Percentiles rank a stretch among this genome's conserved stretches.
phyloP scores from a whole-genome alignment of 2,888 invertebrate species.

The Parapristionchus giblindavisi region DNA sequence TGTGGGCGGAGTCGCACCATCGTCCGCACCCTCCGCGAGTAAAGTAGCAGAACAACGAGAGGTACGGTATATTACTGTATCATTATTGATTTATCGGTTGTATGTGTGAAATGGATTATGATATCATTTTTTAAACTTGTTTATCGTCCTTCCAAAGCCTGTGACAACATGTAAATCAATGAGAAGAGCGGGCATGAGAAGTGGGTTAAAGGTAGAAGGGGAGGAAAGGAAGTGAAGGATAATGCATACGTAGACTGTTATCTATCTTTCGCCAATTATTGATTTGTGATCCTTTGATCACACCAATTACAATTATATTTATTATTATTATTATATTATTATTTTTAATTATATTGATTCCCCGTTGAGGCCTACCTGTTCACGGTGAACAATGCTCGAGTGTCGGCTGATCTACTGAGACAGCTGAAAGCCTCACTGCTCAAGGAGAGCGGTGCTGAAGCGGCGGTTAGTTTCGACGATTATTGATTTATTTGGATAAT shows the following conservation, averaged over 20 bases:
- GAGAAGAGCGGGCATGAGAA: too few species aligned
- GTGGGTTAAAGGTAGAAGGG: too few species aligned
- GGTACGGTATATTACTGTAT: too few species aligned
- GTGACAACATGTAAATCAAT: too few species aligned
- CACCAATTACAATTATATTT: too few species aligned
- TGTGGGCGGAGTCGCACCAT: constrained; percentile 27
- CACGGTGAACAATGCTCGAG: constrained; percentile 88
- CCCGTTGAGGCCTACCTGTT: constrained; percentile 75
- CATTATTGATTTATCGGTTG: too few species aligned
- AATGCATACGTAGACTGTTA: too few species aligned
- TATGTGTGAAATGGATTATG: too few species aligned
- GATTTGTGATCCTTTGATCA: too few species aligned
- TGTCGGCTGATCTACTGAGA: constrained; percentile 88
- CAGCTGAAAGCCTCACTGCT: constrained; percentile 77
- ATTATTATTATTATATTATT: neutral
- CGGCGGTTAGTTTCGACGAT: constrained; percentile 23
- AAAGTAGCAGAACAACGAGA: constrained; percentile 34
- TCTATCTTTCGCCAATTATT: neutral
- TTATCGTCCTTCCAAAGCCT: too few species aligned
- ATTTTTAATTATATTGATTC: neutral
- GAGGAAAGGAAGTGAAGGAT: too few species aligned
- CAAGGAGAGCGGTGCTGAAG: constrained; percentile 21
- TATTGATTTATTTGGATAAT: constrained; percentile 42
- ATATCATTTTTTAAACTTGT: too few species aligned
- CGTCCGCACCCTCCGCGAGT: neutral